These are phyloP conservation scores for Escarpia spicata DNA, from an alignment of 2,888 invertebrate genomes.

Conservation along the genomic window DNA sequence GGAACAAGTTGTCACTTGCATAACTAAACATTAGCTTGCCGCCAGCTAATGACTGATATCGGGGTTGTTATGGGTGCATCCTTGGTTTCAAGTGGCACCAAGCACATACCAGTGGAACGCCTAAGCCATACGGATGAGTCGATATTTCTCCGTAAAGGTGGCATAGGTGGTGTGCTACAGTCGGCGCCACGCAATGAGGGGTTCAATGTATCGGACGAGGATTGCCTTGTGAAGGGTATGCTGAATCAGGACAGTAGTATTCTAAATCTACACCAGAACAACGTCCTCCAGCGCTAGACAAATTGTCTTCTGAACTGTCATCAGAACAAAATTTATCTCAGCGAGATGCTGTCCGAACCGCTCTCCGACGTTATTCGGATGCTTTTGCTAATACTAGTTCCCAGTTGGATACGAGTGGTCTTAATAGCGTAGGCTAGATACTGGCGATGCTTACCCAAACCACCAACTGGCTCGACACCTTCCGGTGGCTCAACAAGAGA, in stretches of 20 bases:
- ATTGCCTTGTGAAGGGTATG: too few species aligned
- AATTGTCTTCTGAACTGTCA: too few species aligned
- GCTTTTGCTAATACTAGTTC: not conserved
- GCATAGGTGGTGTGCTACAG: not conserved
- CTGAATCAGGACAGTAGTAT: too few species aligned
- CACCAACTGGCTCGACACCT: not conserved
- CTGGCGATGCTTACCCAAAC: not conserved
- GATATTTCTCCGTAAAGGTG: not conserved
- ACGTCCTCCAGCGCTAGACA: too few species aligned
- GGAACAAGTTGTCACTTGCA: too few species aligned
- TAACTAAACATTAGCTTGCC: too few species aligned
- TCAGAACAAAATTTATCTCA: not conserved
- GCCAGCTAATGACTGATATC: not conserved
- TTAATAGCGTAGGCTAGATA: not conserved
- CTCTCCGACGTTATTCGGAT: not conserved
- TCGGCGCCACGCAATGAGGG: too few species aligned
- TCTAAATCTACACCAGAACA: too few species aligned
- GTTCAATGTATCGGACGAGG: too few species aligned
- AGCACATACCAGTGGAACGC: not conserved
- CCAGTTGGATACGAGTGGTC: not conserved
- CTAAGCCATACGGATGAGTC: not conserved
- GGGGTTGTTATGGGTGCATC: not conserved
- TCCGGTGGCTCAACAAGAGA: constrained; percentile 1
- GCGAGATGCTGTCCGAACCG: not conserved
- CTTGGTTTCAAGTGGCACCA: too few species aligned